Evolutionary conservation across 2,113 vertebrate genomes (phyloP), one percentile per base, ranked within the genome.

Genomic region (Odocoileus hemionus): DNA sequence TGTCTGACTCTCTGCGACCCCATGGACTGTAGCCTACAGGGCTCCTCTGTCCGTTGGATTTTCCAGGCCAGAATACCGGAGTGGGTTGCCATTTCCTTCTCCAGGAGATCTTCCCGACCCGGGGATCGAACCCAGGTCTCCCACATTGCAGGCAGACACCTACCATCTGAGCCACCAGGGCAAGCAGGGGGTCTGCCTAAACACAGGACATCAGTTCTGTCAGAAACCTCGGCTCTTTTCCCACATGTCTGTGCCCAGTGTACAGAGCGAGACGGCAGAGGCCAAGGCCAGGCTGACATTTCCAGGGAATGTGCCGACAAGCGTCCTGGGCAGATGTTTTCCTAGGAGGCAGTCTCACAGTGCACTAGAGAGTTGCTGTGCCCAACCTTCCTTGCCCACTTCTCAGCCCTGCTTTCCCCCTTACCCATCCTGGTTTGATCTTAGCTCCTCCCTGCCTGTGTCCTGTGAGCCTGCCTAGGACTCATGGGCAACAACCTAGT

Each of bases 141-240:
- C 36, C 67, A 39, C 67, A 23, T 11, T 39, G 67, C 19, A 74
- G 36, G n/a, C n/a, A 39, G 67, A 39, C 2, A 12, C 36, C 23
- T 74, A 74, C 3, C 67, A 74, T 39, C 67, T 74, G n/a, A 74
- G 67, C 19, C 67, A 74, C 36, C 36, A 0, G 97, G 89, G 74
- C 78, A 61, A 87, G 26, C 55, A 94, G 86, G 57, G 6, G 89
- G 76, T 94, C 94, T 92, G 97, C 97, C 85, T 93, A 96, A 92
- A 80, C 33, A 13, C 0, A 0, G 88, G 58, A 96, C 96, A 95
- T 95, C 64, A 93, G 87, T 0, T 74, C 86, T 94, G 45, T 52
- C 45, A 74, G 76, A 96, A 95, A 55, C 21, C 58, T 36, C 4
- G 6, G 30, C 57, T 28, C 43, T 61, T 39, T 54, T 13, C 47